Percentiles rank a stretch among this genome's conserved stretches.
Evolutionary conservation across 2,113 vertebrate genomes (phyloP).

Genomic region (Mastomys natalensis): DNA sequence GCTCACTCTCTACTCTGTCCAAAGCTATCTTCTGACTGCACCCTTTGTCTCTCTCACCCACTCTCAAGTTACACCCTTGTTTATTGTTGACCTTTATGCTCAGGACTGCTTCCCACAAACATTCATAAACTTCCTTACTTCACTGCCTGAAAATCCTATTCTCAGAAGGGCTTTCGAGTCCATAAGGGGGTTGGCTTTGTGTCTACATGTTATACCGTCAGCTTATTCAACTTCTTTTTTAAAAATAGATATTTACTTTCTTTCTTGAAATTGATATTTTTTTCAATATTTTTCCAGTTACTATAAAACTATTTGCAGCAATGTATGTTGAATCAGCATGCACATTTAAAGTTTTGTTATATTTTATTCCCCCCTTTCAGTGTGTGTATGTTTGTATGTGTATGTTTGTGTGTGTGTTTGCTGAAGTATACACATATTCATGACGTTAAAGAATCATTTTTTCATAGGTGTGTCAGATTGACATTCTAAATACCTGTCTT

Average conservation of each 20-base stretch:
- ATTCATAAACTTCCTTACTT: conserved; percentile 66
- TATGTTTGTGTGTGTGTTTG: neutral
- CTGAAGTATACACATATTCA: neutral
- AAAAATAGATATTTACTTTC: neutral
- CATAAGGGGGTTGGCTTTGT: neutral
- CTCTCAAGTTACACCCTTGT: conserved; percentile 66
- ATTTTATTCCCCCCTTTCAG: neutral
- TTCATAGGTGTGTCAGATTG: neutral
- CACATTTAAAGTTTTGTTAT: neutral
- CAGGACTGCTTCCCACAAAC: conserved; percentile 71
- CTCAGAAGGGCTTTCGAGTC: neutral
- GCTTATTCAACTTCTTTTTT: neutral
- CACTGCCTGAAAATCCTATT: neutral
- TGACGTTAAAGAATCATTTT: neutral
- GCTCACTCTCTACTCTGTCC: neutral
- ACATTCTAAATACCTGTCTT: neutral
- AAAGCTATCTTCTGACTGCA: conserved; percentile 55
- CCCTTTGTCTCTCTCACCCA: conserved; percentile 72
- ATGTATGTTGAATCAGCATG: neutral
- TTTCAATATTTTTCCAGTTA: neutral
- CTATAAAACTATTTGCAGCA: neutral
- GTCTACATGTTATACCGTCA: neutral
- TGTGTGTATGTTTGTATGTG: neutral
- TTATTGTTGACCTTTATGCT: conserved; percentile 62
- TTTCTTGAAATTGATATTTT: neutral